Base-by-base conservation (phyloP, 2,888 invertebrate species). In the Volucella zonaria region DNA sequence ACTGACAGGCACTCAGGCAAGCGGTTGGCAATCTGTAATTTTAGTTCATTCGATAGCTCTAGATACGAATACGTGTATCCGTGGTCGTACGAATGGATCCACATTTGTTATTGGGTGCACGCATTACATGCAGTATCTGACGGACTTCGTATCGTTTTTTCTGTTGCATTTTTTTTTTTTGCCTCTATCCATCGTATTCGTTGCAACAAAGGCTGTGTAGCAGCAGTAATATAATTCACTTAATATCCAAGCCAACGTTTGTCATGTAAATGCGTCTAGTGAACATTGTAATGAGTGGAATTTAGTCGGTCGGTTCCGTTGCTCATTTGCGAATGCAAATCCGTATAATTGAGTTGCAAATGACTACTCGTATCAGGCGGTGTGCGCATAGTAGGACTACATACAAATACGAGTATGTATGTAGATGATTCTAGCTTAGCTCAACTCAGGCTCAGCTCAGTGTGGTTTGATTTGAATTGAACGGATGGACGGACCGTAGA, bases 271-370 rank as follows among this genome's bases (percentile, higher is more conserved):
- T 68, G 47, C 70, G 40, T 9, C 23, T 42, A 31, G 40, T 59
- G 31, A 15, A 14, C 23, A 18, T 47, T 61, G 42, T 59, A 67
- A 67, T 61, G 71, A 76, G 42, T 64, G 51, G 80, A 62, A 66
- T 71, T 70, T 61, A 58, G 61, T 67, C 56, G 71, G 62, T 68
- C 49, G 68, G 64, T 77, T 73, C 59, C 82, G 76, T 71, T 79
- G 70, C 68, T 74, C 74, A 75, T 70, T 83, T 75, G 77, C 58
- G 61, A 75, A 66, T 66, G 56, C 78, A 73, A 73, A 76, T 61
- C 38, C 51, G 42, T 70, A 71, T 83, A 78, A 83, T 74, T 83
- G 67, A 82, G 78, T 74, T 73, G 68, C 73, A 62, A 64, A 82
- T 61, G 64, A 61, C 71, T 56, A 18, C 18, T 18, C 18, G 18